Percentiles rank a stretch among this genome's conserved stretches.
Conservation (phyloP, 2,888 invertebrate species). For the Tipula unca region DNA sequence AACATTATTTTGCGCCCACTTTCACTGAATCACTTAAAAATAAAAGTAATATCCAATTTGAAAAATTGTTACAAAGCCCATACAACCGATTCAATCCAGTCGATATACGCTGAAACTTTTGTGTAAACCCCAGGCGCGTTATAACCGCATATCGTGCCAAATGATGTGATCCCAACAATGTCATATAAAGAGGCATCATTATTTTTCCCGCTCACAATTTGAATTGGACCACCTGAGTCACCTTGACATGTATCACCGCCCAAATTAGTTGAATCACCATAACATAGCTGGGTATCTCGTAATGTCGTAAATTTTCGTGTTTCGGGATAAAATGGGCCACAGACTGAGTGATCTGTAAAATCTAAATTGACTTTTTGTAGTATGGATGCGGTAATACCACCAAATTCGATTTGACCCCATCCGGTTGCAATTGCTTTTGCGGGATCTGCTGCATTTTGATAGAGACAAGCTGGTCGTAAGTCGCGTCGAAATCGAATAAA, state of each 20-base stretch:
- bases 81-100: neutral
- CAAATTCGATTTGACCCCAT: neutral
- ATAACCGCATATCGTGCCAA: neutral
- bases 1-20: neutral
- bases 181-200: neutral
- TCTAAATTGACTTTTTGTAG: neutral
- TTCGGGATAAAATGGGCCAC: neutral
- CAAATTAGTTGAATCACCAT: neutral
- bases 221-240: conserved; percentile 14
- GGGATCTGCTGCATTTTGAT: neutral
- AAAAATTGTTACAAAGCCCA: neutral
- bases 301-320: neutral
- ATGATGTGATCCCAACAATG: neutral
- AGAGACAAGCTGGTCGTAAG: neutral
- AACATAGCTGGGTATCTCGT: neutral
- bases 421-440: neutral
- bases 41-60: neutral
- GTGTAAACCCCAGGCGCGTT: neutral
- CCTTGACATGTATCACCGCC: neutral
- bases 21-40: neutral
- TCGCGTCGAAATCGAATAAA: neutral
- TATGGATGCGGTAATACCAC: neutral
- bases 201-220: neutral
- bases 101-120: neutral
- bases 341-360: neutral